Evolutionary conservation across 2,113 vertebrate genomes (phyloP), one percentile per base, ranked within the genome.

Genomic region (Peromyscus polionotus): DNA sequence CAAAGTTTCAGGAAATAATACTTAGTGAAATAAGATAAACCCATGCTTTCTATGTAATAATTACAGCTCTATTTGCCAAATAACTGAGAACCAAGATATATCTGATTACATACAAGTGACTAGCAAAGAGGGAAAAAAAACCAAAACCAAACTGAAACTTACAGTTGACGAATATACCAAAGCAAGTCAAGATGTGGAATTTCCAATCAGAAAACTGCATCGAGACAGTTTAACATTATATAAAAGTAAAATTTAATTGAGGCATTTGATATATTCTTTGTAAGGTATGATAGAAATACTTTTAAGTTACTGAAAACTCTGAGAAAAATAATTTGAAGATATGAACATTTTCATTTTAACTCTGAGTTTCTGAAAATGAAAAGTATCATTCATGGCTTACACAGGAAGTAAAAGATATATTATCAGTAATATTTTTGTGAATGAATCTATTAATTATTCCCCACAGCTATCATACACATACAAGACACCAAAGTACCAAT

Each of bases 251-350:
- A 33, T 20, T 36, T 42, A 77, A 93, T 14, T 20, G 5, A 92
- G 24, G 22, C 31, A 91, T 80, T 88, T 95, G 89, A 87, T 31
- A 80, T 6, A 88, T 81, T 68, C 63, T 83, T 91, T 16, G 42
- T 57, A 97, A 90, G 12, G 3, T 48, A 31, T 79, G 83, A 93
- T 9, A 11, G 54, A 91, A 95, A 86, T 67, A 48, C 14, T 83
- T 94, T 84, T 92, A 42, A 63, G 87, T 68, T 73, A 68, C 42
- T 91, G 1, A 5, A n/a, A 76, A 31, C 72, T 42, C 36, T 54
- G 45, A 88, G 59, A 48, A 95, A 95, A 95, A 80, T 67, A 73
- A 72, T 79, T 89, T 85, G 65, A 96, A 94, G 16, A 16, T 45
- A 77, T 4, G 77, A n/a, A 83, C 24, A 87, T 84, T 68, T 77